Percentiles rank a stretch among this genome's conserved stretches.
phyloP scores from a whole-genome alignment of 2,113 vertebrate species.

The Alces alces region DNA sequence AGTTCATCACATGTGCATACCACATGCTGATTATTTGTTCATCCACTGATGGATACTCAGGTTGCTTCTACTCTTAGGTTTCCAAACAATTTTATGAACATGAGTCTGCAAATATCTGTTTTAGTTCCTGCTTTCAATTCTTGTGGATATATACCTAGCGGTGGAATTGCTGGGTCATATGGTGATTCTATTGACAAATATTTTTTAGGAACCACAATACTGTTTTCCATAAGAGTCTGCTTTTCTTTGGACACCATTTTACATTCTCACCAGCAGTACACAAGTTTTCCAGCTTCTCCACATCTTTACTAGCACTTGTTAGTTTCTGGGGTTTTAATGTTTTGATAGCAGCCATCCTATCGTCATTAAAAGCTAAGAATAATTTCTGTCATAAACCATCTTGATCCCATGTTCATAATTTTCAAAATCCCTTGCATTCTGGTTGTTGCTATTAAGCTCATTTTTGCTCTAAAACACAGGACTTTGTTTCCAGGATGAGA shows the following conservation, averaged over 20 bases:
- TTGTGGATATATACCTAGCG: neutral
- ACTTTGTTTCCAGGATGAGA: neutral
- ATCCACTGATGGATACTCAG: neutral
- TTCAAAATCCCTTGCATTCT: neutral
- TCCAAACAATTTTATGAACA: neutral
- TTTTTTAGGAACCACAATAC: neutral
- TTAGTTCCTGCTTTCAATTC: neutral
- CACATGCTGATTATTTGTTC: neutral
- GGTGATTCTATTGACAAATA: neutral
- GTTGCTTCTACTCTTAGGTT: neutral
- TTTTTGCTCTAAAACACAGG: neutral
- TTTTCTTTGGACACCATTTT: neutral
- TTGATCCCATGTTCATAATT: neutral
- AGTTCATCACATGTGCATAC: neutral
- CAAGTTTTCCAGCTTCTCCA: neutral
- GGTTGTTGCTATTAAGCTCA: neutral
- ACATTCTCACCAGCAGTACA: neutral
- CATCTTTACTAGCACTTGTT: neutral
- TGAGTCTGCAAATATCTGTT: neutral
- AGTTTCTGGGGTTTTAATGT: neutral
- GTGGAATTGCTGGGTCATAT: neutral
- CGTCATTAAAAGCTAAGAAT: neutral
- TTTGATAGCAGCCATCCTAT: neutral
- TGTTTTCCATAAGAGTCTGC: neutral
- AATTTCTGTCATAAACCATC: neutral